These are phyloP conservation scores for Aulostomus chinensis DNA, from an alignment of 2,797 vertebrate genomes.

Conservation along the genomic window DNA sequence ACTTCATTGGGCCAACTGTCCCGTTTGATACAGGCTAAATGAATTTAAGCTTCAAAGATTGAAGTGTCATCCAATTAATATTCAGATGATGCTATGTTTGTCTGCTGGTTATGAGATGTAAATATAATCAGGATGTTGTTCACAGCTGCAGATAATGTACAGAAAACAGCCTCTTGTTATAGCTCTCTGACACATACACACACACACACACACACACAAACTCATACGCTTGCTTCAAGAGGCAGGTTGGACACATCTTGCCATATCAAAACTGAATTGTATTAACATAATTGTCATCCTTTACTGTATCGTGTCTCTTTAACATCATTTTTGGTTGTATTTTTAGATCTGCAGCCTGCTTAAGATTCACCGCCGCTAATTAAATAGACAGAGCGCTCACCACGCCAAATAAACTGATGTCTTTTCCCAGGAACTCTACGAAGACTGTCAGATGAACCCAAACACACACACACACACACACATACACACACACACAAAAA, in stretches of 20 bases:
- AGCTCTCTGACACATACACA: not conserved
- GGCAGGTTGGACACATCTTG: conserved; percentile 60
- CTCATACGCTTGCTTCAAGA: conserved; percentile 24
- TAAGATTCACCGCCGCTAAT: conserved; percentile 72
- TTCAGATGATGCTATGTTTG: not conserved
- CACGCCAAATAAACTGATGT: conserved; percentile 66
- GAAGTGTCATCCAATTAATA: conserved; percentile 1
- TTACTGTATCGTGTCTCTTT: conserved; percentile 74
- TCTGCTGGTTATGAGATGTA: conserved; percentile 1
- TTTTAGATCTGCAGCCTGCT: conserved; percentile 74
- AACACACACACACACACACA: conserved; percentile 15
- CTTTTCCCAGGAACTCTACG: conserved; percentile 53
- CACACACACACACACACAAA: not conserved
- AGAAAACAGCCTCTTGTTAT: not conserved
- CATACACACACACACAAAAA: conserved; percentile 15
- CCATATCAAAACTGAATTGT: conserved; percentile 57
- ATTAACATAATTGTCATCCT: conserved; percentile 81
- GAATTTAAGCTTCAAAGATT: conserved; percentile 2
- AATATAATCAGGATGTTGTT: not conserved
- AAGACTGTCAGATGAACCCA: conserved; percentile 62
- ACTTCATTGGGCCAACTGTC: not conserved
- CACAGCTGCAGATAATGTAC: not conserved
- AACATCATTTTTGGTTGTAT: conserved; percentile 75
- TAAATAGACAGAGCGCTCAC: conserved; percentile 67
- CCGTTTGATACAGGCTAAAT: conserved; percentile 7